Conservation (phyloP, 1,140 invertebrate genomes). For the Drosophila mojavensis region DNA sequence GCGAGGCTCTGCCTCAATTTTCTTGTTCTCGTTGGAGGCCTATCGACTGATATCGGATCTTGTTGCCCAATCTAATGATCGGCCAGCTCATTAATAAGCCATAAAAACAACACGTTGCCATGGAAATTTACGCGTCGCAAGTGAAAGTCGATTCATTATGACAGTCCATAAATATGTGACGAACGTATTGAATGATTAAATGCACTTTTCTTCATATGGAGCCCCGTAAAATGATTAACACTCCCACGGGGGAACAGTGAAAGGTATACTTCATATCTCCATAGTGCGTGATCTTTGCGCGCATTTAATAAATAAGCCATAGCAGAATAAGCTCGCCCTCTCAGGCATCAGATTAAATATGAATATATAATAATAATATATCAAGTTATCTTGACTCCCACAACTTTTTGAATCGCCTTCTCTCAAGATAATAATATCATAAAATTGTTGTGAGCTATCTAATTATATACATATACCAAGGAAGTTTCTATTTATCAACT, state of each 20-base stretch:
- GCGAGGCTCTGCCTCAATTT: constrained; percentile 34
- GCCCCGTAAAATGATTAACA: neutral
- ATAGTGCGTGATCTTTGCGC: no score
- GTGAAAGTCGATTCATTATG: constrained; percentile 61
- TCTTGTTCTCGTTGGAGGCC: constrained; percentile 18
- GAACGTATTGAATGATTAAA: constrained; percentile 16
- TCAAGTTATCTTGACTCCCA: neutral
- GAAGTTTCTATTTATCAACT: no score
- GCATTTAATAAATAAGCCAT: no score
- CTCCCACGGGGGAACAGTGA: neutral
- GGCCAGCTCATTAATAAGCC: constrained; percentile 74
- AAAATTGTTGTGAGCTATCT: no score
- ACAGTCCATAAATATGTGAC: constrained; percentile 21
- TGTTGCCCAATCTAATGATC: constrained; percentile 69
- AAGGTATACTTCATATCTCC: no score
- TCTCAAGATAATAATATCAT: no score
- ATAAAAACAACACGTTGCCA: constrained; percentile 70
- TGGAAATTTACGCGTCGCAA: constrained; percentile 53
- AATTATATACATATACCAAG: no score
- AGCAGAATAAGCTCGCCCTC: no score
- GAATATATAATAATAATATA: neutral
- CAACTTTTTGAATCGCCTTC: no score
- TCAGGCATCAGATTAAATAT: no score
- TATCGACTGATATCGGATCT: constrained; percentile 37
- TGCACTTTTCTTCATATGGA: neutral